Evolutionary conservation across 2,113 vertebrate species (phyloP), one percentile per base, ranked within the genome.

Genomic region (Ceuthmochares aereus): DNA sequence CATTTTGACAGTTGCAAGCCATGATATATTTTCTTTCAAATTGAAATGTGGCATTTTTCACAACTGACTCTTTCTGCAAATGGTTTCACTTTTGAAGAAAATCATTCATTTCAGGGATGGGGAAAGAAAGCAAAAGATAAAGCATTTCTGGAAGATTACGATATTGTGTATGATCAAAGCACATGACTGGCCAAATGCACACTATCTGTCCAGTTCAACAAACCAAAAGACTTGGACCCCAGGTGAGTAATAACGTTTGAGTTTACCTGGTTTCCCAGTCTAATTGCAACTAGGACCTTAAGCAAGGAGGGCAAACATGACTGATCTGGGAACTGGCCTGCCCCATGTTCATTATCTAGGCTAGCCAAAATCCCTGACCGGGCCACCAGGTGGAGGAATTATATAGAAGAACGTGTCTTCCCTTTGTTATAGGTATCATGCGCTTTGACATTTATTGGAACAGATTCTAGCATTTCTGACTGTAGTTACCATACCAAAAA

Each of bases 301-400:
- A 88, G 12, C 8, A 26, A n/a, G 18, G 77, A 66, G 2, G 19
- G 7, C 12, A 45, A 54, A 4, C 14, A 12, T 19, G 43, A n/a
- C 21, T 3, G 6, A 67, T 2, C 9, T 63, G 34, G 34, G 18
- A 86, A 42, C 10, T 15, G 23, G 7, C 23, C 4, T 4, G 18
- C 22, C 34, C 30, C 47, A 5, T 22, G 72, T 43, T 83, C 86
- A 43, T 54, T 78, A 63, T 56, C 68, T 67, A 73, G 42, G 30
- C 37, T 55, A 87, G 34, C 75, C 64, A 87, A 78, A 40, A 93
- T 96, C 80, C 90, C 96, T 90, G 83, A 97, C 95, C 93, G 95
- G 93, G n/a, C 94, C 94, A 97, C 64, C 76, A 95, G 95, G 69
- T 97, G 95, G 95, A 89, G 91, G 76, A 95, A 84, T 96, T 87